phyloP scores from a whole-genome alignment of 2,888 invertebrate species.

The Drosophila cracens region DNA sequence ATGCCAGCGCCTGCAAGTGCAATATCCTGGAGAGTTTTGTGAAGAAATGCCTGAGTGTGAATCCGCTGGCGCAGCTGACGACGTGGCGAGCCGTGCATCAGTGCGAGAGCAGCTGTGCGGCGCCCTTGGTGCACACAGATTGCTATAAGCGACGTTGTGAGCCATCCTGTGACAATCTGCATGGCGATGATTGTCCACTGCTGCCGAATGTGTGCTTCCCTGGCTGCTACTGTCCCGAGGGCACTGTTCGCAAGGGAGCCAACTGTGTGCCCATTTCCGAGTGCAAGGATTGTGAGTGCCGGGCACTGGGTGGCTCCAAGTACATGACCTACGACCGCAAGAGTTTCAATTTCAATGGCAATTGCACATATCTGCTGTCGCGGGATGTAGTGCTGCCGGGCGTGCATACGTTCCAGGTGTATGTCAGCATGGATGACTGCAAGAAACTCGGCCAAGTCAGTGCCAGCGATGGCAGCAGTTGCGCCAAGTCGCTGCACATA shows the following conservation, averaged over 20 bases:
- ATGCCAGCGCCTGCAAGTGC: constrained; percentile 88
- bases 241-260: constrained; percentile 88
- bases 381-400: constrained; percentile 87
- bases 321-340: constrained; percentile 93
- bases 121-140: constrained; percentile 92
- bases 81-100: constrained; percentile 90
- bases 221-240: constrained; percentile 94
- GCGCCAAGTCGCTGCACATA: constrained; percentile 89
- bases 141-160: constrained; percentile 93
- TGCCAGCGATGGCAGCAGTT: constrained; percentile 85
- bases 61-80: constrained; percentile 88
- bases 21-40: constrained; percentile 89
- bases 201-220: constrained; percentile 90
- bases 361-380: constrained; percentile 93
- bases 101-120: constrained; percentile 90
- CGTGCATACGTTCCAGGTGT: constrained; percentile 86
- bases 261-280: constrained; percentile 89
- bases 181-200: constrained; percentile 87
- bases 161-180: constrained; percentile 89
- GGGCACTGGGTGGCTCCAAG: constrained; percentile 91
- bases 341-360: constrained; percentile 92
- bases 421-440: constrained; percentile 90
- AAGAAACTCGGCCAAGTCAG: constrained; percentile 84
- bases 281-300: constrained; percentile 92
- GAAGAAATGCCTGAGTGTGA: constrained; percentile 89